These are phyloP conservation scores for Sycophaga agraensis DNA, from an alignment of 1,140 invertebrate genomes.

Conservation along the genomic window DNA sequence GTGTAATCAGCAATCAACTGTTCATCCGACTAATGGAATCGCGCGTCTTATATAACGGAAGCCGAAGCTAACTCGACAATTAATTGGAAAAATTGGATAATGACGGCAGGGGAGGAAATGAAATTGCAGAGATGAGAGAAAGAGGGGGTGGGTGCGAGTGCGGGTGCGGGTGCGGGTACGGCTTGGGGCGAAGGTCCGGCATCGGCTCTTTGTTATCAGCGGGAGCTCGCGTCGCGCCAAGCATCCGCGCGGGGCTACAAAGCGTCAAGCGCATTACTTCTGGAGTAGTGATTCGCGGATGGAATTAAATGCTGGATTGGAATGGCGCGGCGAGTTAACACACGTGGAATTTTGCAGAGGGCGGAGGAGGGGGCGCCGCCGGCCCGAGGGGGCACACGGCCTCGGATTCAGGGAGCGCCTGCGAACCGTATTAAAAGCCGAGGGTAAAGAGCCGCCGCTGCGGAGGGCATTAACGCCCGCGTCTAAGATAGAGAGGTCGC, in stretches of 20 bases:
- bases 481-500: too few species aligned
- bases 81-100: too few species aligned
- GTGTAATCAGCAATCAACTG: too few species aligned
- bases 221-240: not conserved
- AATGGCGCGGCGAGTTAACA: not conserved
- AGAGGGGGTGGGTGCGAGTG: not conserved
- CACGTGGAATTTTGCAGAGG: slow-evolving; percentile 12
- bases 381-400: too few species aligned
- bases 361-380: too few species aligned
- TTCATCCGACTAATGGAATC: too few species aligned
- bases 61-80: too few species aligned
- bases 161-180: not conserved
- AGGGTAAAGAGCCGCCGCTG: too few species aligned
- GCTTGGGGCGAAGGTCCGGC: not conserved
- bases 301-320: slow-evolving; percentile 16
- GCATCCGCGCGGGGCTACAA: not conserved
- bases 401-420: too few species aligned
- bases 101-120: not conserved
- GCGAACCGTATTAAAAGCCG: too few species aligned
- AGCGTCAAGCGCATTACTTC: slow-evolving; percentile 22
- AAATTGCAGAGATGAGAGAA: not conserved
- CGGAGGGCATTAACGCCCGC: too few species aligned
- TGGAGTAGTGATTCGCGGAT: slow-evolving; percentile 15
- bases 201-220: slow-evolving; percentile 13
- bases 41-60: too few species aligned